Percentiles rank a stretch among this genome's conserved stretches.
These are phyloP conservation scores for Pimpla rufipes DNA, from an alignment of 2,888 invertebrate genomes.

Conservation along the genomic window DNA sequence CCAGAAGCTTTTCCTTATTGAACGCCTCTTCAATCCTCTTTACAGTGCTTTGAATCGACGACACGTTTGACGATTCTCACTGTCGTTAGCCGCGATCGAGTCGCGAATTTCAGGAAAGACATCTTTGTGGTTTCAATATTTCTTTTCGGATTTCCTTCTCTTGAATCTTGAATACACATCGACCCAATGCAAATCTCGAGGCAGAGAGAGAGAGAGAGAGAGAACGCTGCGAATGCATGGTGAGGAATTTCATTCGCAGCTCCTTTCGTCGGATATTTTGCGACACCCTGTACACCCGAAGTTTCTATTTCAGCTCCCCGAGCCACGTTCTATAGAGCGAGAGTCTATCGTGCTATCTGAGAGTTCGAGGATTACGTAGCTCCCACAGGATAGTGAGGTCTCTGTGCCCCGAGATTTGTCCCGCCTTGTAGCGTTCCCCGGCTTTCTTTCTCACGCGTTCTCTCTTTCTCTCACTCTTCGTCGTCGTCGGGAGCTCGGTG, in stretches of 20 bases:
- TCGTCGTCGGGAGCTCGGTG: constrained; percentile 29
- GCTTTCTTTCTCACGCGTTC: constrained; percentile 25
- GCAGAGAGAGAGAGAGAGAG: neutral
- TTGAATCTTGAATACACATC: neutral
- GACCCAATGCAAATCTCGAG: no score
- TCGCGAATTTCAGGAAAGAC: neutral
- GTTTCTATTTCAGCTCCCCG: constrained; percentile 43
- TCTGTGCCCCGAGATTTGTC: constrained; percentile 28
- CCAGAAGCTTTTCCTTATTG: constrained; percentile 9
- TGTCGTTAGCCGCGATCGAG: neutral
- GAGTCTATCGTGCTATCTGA: constrained; percentile 41
- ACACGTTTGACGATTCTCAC: neutral
- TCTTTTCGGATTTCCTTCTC: neutral
- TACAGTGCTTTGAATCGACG: neutral
- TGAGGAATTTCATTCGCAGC: neutral
- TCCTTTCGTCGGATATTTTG: neutral
- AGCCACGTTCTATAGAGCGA: constrained; percentile 5
- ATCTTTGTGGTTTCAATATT: neutral
- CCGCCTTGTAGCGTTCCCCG: constrained; percentile 10
- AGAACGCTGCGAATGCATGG: neutral
- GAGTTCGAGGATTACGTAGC: constrained; percentile 49
- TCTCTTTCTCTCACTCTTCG: constrained; percentile 29
- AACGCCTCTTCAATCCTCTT: constrained; percentile 1
- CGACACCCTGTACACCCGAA: constrained; percentile 2
- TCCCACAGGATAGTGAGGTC: constrained; percentile 50